Percentiles rank a stretch among this genome's conserved stretches.
Evolutionary conservation across 2,113 vertebrate genomes (phyloP).

Genomic region (Leucopternis melanops): DNA sequence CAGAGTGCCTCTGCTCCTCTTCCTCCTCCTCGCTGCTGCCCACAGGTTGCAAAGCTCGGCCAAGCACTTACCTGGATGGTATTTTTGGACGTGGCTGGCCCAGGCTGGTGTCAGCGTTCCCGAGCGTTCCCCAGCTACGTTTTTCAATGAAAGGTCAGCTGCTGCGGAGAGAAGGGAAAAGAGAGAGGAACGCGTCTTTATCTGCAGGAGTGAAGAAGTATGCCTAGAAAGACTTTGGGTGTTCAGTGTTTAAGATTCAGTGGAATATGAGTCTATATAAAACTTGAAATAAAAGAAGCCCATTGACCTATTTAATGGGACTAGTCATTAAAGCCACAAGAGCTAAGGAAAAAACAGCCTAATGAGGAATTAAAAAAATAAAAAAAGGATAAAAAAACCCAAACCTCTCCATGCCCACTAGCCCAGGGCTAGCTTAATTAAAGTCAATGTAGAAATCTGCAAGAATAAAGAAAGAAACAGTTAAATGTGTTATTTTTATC

Average conservation of each 20-base stretch:
- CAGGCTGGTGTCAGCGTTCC: not conserved
- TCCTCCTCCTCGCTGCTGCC: rapidly evolving
- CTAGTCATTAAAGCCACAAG: conserved; percentile 45
- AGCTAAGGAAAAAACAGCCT: conserved; percentile 27
- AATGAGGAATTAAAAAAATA: conserved; percentile 48
- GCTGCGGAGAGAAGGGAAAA: not conserved
- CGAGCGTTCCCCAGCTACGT: not conserved
- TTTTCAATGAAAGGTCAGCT: not conserved
- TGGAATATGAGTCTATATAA: conserved; percentile 11
- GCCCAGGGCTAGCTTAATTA: conserved; percentile 49
- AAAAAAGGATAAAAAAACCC: not conserved
- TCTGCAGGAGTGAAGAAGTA: not conserved
- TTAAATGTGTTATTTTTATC: conserved; percentile 21
- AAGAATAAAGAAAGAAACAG: conserved; percentile 42
- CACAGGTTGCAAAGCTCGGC: not conserved
- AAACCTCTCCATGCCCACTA: not conserved
- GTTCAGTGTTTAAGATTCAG: not conserved
- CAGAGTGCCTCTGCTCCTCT: not conserved
- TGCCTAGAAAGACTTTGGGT: not conserved
- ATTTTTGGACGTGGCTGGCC: not conserved
- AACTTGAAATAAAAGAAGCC: conserved; percentile 49
- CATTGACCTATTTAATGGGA: conserved; percentile 56
- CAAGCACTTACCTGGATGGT: not conserved
- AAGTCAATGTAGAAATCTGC: conserved; percentile 28
- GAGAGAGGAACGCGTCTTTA: not conserved